Conservation (phyloP, 2,888 invertebrate species). For the Noctua fimbriata region DNA sequence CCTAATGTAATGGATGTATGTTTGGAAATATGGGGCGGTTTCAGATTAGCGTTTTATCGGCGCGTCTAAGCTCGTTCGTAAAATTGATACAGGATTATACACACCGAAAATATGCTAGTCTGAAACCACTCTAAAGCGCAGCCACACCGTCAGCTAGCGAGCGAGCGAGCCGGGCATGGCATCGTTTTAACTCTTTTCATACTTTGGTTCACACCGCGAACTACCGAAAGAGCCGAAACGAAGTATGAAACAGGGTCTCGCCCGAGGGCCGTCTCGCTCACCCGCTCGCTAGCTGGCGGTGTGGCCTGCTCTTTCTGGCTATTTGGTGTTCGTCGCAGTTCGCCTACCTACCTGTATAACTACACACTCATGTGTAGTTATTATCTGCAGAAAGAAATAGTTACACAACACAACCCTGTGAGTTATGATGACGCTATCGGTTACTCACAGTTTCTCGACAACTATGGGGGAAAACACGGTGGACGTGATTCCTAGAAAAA, state of each 20-base stretch:
- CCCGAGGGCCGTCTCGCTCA: too few relatives aligned
- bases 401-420: neutral
- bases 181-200: too few relatives aligned
- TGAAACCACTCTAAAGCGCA: neutral
- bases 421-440: neutral
- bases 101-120: neutral
- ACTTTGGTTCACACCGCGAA: too few relatives aligned
- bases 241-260: too few relatives aligned
- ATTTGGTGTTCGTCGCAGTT: neutral
- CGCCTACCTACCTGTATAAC: neutral
- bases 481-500: neutral
- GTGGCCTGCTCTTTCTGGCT: neutral
- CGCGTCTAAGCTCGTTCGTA: neutral
- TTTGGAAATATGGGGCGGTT: neutral
- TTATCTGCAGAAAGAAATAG: neutral
- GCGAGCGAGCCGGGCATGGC: too few relatives aligned
- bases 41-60: neutral
- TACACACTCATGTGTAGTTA: neutral
- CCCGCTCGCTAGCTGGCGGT: too few relatives aligned
- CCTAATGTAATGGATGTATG: neutral
- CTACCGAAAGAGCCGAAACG: too few relatives aligned
- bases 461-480: neutral
- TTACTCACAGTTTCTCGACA: constrained; percentile 19
- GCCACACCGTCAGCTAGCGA: too few relatives aligned
- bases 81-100: neutral